Conservation (phyloP, 2,888 invertebrate species). For the Sylvicola cinctus region DNA sequence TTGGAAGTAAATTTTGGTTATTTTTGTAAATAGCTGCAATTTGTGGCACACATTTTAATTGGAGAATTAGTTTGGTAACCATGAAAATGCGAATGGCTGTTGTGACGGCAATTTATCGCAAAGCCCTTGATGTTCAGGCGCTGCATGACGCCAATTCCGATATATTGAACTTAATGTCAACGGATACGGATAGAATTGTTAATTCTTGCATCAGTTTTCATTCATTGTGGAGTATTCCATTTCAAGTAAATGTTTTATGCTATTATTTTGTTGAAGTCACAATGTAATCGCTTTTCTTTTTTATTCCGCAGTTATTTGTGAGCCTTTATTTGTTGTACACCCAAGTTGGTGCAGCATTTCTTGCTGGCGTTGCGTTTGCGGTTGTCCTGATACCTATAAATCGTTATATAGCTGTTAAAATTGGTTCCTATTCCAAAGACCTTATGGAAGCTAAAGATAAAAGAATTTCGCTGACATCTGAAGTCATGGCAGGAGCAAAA, state of each 20-base stretch:
- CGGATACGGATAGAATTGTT: slow-evolving; percentile 85
- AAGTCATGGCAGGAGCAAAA: slow-evolving; percentile 69
- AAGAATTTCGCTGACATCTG: slow-evolving; percentile 69
- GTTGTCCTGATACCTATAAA: slow-evolving; percentile 83
- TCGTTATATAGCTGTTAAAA: slow-evolving; percentile 70
- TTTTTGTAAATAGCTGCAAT: slow-evolving; percentile 42
- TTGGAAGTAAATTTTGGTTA: slow-evolving; percentile 7
- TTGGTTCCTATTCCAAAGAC: slow-evolving; percentile 62
- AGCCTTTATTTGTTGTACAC: slow-evolving; percentile 65
- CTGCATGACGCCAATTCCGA: slow-evolving; percentile 45
- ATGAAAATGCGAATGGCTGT: slow-evolving; percentile 74
- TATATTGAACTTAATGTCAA: slow-evolving; percentile 91
- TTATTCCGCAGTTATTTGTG: slow-evolving; percentile 48
- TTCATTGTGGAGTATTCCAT: slow-evolving; percentile 88
- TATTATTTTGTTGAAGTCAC: too few species aligned
- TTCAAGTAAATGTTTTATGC: slow-evolving; percentile 37
- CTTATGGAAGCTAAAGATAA: slow-evolving; percentile 85
- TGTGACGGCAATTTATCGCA: slow-evolving; percentile 57
- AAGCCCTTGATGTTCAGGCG: slow-evolving; percentile 27
- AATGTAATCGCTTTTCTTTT: slow-evolving; percentile 4
- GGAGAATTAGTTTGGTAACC: slow-evolving; percentile 62
- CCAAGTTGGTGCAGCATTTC: slow-evolving; percentile 77
- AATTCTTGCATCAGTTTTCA: slow-evolving; percentile 95
- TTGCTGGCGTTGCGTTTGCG: slow-evolving; percentile 77
- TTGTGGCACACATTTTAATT: slow-evolving; percentile 75